Base-by-base conservation (phyloP, 2,888 invertebrate species). In the Chymomyza fuscimana region DNA sequence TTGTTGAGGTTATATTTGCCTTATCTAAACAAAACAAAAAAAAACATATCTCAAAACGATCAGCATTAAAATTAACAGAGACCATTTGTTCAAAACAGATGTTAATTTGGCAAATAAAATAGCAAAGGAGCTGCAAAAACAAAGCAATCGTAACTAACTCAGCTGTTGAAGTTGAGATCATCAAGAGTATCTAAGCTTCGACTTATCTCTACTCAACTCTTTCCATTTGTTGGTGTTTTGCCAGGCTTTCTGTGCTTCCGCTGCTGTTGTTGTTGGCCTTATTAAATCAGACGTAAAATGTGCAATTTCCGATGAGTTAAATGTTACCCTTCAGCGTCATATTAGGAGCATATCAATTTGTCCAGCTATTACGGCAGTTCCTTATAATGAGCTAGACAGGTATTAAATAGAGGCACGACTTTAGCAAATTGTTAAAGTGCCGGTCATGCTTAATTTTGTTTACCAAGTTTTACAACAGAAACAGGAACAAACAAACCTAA, bases 401-500 rank as follows among this genome's bases (percentile, higher is more conserved):
- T 7, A 32, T 32, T 32, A 9, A 15, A 7, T 19, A 16, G 5
- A 51, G 16, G 19, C 52, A 19, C 19, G 16, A 19, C 52, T 54
- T 19, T 1, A 7, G 52, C 52, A 46, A 46, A 46, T 46, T 46
- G 40, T 12, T 46, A 46, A 46, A 46, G 40, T 54, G 16, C 52
- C 19, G 16, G 61, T 32, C 40, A 29, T 15, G 10, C 61, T 73
- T 70, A 76, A 77, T 76, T 75, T 70, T 84, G 80, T 84, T 85
- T 85, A 73, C 69, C 52, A 61, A 40, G 40, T 61, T 25, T 40
- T 10, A 16, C n/a, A 40, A 4, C 61, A 16, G 5, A 9, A 77
- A 78, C 80, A 83, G 84, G 84, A 86, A 86, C 86, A 84, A 85
- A 85, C 71, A 83, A 61, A 75, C 54, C 63, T 74, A 73, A 79